Evolutionary conservation across 2,113 vertebrate genomes (phyloP).

Genomic region (Oreocharis arfaki): DNA sequence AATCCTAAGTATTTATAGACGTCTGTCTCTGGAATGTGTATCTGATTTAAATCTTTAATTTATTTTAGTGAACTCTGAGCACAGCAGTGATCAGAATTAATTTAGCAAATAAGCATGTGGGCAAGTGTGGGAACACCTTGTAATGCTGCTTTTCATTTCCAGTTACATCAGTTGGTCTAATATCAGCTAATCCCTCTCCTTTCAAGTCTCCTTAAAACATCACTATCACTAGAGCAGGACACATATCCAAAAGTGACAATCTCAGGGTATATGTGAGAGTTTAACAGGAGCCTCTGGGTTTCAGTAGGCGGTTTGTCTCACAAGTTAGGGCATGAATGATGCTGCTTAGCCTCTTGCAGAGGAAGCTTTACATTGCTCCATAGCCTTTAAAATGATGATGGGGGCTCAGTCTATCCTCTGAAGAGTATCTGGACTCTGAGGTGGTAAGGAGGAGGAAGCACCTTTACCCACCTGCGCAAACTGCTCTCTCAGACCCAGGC

Average conservation of each 20-base stretch:
- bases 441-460: background rate
- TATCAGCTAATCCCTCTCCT: background rate
- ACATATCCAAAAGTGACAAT: background rate
- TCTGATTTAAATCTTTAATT: background rate
- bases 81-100: background rate
- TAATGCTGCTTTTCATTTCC: background rate
- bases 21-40: background rate
- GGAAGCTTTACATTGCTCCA: background rate
- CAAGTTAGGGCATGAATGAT: background rate
- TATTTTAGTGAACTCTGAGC: background rate
- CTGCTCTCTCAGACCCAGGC: background rate
- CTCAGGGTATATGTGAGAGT: background rate
- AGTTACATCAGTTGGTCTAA: background rate
- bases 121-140: background rate
- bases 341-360: background rate
- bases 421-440: background rate
- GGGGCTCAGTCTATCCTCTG: background rate
- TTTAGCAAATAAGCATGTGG: conserved; percentile 1
- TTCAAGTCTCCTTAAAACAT: background rate
- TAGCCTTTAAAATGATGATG: background rate
- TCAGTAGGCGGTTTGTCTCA: background rate
- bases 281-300: background rate
- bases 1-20: background rate
- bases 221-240: background rate
- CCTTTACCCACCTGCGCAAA: background rate